Evolutionary conservation across 2,113 vertebrate species (phyloP).

Genomic region (Madoqua kirkii): DNA sequence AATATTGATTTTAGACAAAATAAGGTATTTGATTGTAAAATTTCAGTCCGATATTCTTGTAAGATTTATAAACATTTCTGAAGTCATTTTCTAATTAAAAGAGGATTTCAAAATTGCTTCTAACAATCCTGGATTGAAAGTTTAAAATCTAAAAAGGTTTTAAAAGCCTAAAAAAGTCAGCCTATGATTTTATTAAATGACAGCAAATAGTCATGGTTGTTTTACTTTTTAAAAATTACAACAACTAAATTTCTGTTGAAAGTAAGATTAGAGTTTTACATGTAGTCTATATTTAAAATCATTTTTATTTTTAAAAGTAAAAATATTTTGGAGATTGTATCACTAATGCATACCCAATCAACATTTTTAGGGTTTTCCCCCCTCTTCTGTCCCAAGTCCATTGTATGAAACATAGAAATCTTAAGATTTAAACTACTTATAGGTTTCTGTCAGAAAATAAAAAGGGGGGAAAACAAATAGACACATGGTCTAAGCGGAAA

Average conservation of each 20-base stretch:
- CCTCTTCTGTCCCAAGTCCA: background rate
- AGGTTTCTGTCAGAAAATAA: background rate
- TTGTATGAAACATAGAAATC: background rate
- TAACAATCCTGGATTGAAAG: background rate
- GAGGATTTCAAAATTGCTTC: constrained; percentile 10
- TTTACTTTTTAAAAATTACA: background rate
- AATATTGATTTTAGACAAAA: constrained; percentile 19
- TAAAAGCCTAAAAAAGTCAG: background rate
- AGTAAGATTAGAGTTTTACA: background rate
- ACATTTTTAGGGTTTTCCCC: background rate
- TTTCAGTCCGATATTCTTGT: background rate
- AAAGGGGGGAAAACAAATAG: background rate
- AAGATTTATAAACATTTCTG: background rate
- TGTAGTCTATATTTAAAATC: background rate
- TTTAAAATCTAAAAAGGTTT: background rate
- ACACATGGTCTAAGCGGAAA: background rate
- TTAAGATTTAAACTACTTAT: background rate
- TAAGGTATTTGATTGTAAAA: background rate
- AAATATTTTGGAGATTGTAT: background rate
- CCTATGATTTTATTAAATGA: background rate
- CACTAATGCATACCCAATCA: background rate
- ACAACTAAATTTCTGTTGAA: background rate
- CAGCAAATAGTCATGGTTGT: background rate
- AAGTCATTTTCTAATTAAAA: background rate
- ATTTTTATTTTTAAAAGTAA: constrained; percentile 28